Evolutionary conservation across 2,888 invertebrate species (phyloP), one percentile per base, ranked within the genome.

Genomic region (Atherix ibis): DNA sequence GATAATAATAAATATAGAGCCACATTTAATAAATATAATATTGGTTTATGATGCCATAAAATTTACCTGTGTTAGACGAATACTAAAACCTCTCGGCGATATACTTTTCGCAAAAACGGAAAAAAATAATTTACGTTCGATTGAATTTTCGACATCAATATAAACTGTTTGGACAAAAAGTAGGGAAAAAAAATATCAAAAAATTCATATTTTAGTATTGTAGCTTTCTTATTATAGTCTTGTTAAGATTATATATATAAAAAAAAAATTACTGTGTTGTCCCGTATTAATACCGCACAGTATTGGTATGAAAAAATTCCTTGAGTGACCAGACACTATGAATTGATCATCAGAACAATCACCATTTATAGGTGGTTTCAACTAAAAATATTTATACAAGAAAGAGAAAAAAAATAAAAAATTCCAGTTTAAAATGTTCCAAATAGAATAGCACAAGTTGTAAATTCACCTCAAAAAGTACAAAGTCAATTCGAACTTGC

Each of bases 261-360:
- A 22, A 22, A 22, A 22, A 8, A 27, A 48, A 53, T 64, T 63
- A 82, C 83, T 60, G 47, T 81, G 80, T 52, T 79, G 78, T 10
- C 78, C 81, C 2, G 76, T 72, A 49, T 81, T 82, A 26, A 76
- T 70, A 13, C 83, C 83, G 50, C 83, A 83, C 15, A 83, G 56
- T 4, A 70, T 65, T 0, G 82, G 82, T 38, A 81, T 61, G n/a
- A 68, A 54, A 40, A 67, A 71, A 48, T 80, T 81, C 1, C 65
- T 48, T 52, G 77, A 77, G 48, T 78, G 76, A 3, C 82, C 82
- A 0, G 73, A 69, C 4, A 82, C 65, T 8, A 77, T 64, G 43
- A 83, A 71, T 44, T 75, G 70, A 51, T 83, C 82, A 18, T 70
- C 66, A 25, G 68, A 56, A 44, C 83, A 83, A 14, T 68, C 67